Conservation (phyloP, 1,140 invertebrate species). For the Uloborus diversus region DNA sequence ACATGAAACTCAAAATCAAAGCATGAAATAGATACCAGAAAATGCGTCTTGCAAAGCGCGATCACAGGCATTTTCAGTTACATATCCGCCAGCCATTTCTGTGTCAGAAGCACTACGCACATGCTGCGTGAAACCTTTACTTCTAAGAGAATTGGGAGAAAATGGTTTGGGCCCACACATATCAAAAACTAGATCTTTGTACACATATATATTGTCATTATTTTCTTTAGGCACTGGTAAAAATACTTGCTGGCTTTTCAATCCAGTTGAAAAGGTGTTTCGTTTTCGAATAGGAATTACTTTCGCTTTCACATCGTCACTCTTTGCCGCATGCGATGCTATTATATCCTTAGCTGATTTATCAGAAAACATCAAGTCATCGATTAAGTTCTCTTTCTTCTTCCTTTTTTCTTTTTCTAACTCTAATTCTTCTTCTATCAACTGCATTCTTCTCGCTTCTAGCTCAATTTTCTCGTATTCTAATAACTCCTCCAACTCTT, state of each 20-base stretch:
- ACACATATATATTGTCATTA: slow-evolving; percentile 78
- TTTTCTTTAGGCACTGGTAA: slow-evolving; percentile 75
- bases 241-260: slow-evolving; percentile 62
- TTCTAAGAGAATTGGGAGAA: slow-evolving; percentile 71
- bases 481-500: slow-evolving; percentile 81
- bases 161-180: slow-evolving; percentile 80
- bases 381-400: slow-evolving; percentile 89
- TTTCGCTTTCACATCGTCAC: slow-evolving; percentile 71
- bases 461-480: slow-evolving; percentile 75
- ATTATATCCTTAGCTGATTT: slow-evolving; percentile 88
- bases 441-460: slow-evolving; percentile 70
- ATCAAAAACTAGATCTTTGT: slow-evolving; percentile 71
- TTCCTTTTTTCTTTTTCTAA: slow-evolving; percentile 83
- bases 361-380: slow-evolving; percentile 93
- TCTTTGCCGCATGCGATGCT: slow-evolving; percentile 79
- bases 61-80: slow-evolving; percentile 81
- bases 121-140: slow-evolving; percentile 78
- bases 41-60: slow-evolving; percentile 91
- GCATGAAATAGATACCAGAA: slow-evolving; percentile 79
- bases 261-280: slow-evolving; percentile 64
- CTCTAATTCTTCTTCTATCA: slow-evolving; percentile 75
- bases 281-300: slow-evolving; percentile 24
- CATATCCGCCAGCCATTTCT: slow-evolving; percentile 90
- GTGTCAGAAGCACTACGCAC: slow-evolving; percentile 75
- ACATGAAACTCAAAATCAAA: too few relatives aligned